Percentiles rank a stretch among this genome's conserved stretches.
phyloP scores from a whole-genome alignment of 2,888 invertebrate genomes.

The Ophraella communa region DNA sequence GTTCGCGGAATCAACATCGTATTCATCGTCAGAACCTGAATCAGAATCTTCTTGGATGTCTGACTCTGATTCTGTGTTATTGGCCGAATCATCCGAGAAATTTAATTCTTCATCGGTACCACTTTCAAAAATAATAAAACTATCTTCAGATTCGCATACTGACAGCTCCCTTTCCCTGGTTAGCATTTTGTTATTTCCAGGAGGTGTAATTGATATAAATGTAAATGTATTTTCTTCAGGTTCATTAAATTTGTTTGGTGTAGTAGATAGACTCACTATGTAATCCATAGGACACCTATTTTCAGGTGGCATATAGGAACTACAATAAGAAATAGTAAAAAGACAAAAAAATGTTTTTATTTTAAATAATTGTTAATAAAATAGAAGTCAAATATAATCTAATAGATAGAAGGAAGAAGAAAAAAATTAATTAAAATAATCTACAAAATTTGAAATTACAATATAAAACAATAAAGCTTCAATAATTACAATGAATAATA shows the following conservation, averaged over 20 bases:
- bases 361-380: too few relatives aligned
- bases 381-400: too few relatives aligned
- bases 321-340: neutral
- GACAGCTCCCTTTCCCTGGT: constrained; percentile 31
- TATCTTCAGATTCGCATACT: constrained; percentile 59
- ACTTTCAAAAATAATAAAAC: constrained; percentile 64
- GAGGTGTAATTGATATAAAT: constrained; percentile 21
- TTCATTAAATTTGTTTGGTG: neutral
- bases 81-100: constrained; percentile 31
- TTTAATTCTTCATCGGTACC: constrained; percentile 43
- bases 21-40: constrained; percentile 23
- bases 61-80: constrained; percentile 25
- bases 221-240: constrained; percentile 6
- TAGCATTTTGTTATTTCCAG: neutral
- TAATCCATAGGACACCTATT: constrained; percentile 27
- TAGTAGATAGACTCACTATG: constrained; percentile 16
- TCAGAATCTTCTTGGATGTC: constrained; percentile 20
- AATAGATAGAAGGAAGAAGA: too few relatives aligned
- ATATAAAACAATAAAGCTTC: too few relatives aligned
- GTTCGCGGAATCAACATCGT: constrained; percentile 28
- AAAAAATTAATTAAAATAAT: too few relatives aligned
- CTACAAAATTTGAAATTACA: too few relatives aligned
- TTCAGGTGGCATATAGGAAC: neutral
- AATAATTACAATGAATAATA: too few relatives aligned
- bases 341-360: too few relatives aligned